Evolutionary conservation across 1,140 invertebrate species (phyloP).

Genomic region (Eurosta solidaginis): DNA sequence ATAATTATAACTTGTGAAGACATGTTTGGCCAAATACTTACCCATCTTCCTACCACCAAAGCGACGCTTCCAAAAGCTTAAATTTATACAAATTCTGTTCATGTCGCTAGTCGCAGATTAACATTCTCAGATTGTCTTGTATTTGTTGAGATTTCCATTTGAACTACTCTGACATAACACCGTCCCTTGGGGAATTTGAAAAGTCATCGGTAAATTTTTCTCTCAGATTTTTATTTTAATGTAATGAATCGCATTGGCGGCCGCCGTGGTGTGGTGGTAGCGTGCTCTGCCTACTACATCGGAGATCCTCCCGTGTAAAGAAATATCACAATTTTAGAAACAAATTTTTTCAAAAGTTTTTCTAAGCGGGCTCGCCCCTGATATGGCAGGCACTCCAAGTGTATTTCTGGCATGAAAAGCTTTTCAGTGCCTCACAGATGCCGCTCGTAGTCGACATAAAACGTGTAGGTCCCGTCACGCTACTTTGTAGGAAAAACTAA

Average conservation of each 20-base stretch:
- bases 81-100: neutral
- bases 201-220: neutral
- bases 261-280: no score
- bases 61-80: neutral
- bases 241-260: neutral
- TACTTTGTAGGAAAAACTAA: no score
- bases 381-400: no score
- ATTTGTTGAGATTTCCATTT: neutral
- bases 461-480: no score
- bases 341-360: no score
- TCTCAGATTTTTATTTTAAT: slow-evolving; percentile 1
- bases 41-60: neutral
- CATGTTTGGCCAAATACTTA: neutral
- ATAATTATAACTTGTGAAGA: slow-evolving; percentile 4
- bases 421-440: no score
- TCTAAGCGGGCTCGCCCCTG: no score
- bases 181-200: neutral
- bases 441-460: no score
- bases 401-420: no score
- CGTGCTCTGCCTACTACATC: no score
- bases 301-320: no score
- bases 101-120: neutral
- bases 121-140: neutral
- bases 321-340: no score
- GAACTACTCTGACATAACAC: neutral